phyloP scores from a whole-genome alignment of 2,113 vertebrate species.

The Stigmatopora argus region DNA sequence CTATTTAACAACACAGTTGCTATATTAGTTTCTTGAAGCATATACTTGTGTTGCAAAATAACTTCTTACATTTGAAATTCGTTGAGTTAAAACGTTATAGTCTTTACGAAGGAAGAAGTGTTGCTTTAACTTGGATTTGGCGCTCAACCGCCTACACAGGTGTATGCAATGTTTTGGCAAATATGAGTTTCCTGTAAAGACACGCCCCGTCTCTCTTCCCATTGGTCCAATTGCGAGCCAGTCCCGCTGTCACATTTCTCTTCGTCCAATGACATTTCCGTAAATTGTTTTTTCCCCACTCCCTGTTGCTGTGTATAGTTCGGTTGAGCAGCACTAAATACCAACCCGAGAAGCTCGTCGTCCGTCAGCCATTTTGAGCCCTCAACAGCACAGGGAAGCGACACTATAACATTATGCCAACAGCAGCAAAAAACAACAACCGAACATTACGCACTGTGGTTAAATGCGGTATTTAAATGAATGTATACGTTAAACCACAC shows the following conservation, averaged over 20 bases:
- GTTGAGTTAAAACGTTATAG: not conserved
- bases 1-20: not conserved
- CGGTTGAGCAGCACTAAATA: conserved; percentile 72
- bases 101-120: not conserved
- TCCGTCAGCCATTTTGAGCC: conserved; percentile 77
- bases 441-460: conserved; percentile 25
- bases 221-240: conserved; percentile 46
- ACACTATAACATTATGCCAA: conserved; percentile 53
- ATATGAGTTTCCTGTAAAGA: not conserved
- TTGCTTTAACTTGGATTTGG: not conserved
- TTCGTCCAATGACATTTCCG: conserved; percentile 53
- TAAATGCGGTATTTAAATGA: conserved; percentile 26
- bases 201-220: conserved; percentile 6
- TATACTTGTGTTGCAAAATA: not conserved
- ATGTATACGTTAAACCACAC: conserved; percentile 25
- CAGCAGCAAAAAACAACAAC: conserved; percentile 25
- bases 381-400: conserved; percentile 61
- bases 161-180: not conserved
- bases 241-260: not conserved
- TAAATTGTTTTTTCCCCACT: conserved; percentile 21
- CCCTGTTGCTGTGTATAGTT: conserved; percentile 67
- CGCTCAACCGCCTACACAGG: not conserved
- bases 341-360: conserved; percentile 65
- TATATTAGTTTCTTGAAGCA: not conserved
- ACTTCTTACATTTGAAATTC: not conserved